Percentiles rank a stretch among this genome's conserved stretches.
Evolutionary conservation across 2,113 vertebrate genomes (phyloP).

Genomic region (Mastomys natalensis): DNA sequence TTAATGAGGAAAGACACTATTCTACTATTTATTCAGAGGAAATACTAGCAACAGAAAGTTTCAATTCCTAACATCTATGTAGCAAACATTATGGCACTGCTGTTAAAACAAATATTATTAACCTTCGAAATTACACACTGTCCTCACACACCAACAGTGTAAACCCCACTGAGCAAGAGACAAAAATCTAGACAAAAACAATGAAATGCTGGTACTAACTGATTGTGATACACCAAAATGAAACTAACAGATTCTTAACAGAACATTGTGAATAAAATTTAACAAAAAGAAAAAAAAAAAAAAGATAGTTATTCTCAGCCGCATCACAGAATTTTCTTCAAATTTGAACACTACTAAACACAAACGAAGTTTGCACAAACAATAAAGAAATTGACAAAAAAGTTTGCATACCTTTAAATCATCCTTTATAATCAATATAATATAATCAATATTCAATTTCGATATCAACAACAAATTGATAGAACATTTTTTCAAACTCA

Average conservation of each 20-base stretch:
- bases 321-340: not conserved
- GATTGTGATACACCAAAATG: not conserved
- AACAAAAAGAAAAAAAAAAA: too few relatives aligned
- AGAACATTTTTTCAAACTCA: not conserved
- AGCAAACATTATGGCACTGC: not conserved
- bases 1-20: not conserved
- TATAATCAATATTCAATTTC: too few relatives aligned
- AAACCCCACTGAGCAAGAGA: not conserved
- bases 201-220: not conserved
- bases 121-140: not conserved
- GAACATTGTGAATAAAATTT: not conserved
- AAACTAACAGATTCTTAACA: not conserved
- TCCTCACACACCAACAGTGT: not conserved
- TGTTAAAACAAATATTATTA: too few relatives aligned
- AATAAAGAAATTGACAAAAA: not conserved
- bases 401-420: not conserved
- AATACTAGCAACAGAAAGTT: not conserved
- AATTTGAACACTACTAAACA: not conserved
- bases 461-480: not conserved
- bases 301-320: not conserved
- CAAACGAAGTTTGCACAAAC: not conserved
- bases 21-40: not conserved
- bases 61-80: not conserved
- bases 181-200: not conserved
- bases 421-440: too few relatives aligned